These are phyloP conservation scores for Pygoscelis adeliae DNA, from an alignment of 2,113 vertebrate species.

Conservation along the genomic window DNA sequence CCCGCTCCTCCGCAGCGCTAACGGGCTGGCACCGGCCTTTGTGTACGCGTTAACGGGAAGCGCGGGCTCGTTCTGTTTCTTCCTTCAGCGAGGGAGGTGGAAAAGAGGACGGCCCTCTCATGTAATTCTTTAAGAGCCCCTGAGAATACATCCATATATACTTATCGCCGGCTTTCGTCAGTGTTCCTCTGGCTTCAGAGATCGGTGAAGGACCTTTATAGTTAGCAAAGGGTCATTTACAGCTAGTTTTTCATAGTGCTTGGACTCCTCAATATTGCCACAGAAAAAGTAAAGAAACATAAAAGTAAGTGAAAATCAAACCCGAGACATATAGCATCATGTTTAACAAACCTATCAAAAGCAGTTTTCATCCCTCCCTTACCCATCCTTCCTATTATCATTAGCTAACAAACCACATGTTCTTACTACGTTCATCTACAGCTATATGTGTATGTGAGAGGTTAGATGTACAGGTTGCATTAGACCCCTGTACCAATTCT, in stretches of 20 bases:
- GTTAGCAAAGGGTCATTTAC: neutral
- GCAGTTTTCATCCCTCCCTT: neutral
- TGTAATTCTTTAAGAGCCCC: neutral
- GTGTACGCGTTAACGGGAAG: neutral
- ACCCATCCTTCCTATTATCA: neutral
- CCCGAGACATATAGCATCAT: neutral
- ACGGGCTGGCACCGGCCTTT: neutral
- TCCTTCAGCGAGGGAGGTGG: neutral
- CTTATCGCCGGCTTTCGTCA: neutral
- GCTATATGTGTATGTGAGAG: neutral
- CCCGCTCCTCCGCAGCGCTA: too few species aligned
- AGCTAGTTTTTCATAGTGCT: neutral
- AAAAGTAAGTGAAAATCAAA: neutral
- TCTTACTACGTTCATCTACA: neutral
- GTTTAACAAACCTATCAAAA: neutral
- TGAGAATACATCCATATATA: neutral
- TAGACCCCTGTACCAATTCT: neutral
- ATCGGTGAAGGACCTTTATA: neutral
- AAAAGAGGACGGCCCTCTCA: neutral
- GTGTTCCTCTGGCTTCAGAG: neutral
- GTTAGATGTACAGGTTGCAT: neutral
- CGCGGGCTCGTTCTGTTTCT: neutral
- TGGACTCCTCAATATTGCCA: neutral
- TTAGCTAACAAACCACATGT: neutral
- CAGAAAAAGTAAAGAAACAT: neutral